Percentiles rank a stretch among this genome's conserved stretches.
Evolutionary conservation across 2,113 vertebrate genomes (phyloP).

Genomic region (Sitta europaea): DNA sequence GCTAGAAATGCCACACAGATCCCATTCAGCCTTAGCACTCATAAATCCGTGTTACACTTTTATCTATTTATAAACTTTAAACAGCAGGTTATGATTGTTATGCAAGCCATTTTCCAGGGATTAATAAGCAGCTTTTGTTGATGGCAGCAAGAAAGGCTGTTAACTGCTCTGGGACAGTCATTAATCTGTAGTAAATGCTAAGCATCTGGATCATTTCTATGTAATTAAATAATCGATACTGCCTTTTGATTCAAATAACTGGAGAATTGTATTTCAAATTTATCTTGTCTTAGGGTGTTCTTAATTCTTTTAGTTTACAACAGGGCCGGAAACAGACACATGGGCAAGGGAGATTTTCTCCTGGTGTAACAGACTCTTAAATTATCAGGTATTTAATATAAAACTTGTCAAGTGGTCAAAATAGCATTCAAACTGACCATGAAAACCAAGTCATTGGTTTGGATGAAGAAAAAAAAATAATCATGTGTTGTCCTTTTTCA

Average conservation of each 20-base stretch:
- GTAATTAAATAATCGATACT: constrained; percentile 49
- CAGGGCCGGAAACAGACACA: background rate
- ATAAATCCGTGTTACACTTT: constrained; percentile 54
- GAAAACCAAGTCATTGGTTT: background rate
- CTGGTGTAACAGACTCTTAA: background rate
- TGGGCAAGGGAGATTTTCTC: accelerated
- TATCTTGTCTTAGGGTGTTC: background rate
- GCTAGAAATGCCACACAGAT: background rate
- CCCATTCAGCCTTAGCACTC: constrained; percentile 26
- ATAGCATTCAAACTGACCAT: background rate
- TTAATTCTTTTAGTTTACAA: constrained; percentile 1
- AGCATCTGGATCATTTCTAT: constrained; percentile 11
- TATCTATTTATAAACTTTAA: constrained; percentile 65
- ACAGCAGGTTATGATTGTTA: constrained; percentile 55
- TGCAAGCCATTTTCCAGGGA: constrained; percentile 45
- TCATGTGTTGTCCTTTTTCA: background rate
- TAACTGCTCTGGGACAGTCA: constrained; percentile 27
- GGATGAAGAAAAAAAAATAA: background rate
- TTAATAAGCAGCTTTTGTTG: constrained; percentile 45
- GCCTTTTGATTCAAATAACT: constrained; percentile 27
- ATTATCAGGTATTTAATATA: background rate
- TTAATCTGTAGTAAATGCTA: constrained; percentile 43
- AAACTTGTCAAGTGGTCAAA: background rate
- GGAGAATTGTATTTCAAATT: background rate
- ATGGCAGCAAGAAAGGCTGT: background rate